Evolutionary conservation across 2,797 vertebrate genomes (phyloP), one percentile per base, ranked within the genome.

Genomic region (Arnoldichthys spilopterus): DNA sequence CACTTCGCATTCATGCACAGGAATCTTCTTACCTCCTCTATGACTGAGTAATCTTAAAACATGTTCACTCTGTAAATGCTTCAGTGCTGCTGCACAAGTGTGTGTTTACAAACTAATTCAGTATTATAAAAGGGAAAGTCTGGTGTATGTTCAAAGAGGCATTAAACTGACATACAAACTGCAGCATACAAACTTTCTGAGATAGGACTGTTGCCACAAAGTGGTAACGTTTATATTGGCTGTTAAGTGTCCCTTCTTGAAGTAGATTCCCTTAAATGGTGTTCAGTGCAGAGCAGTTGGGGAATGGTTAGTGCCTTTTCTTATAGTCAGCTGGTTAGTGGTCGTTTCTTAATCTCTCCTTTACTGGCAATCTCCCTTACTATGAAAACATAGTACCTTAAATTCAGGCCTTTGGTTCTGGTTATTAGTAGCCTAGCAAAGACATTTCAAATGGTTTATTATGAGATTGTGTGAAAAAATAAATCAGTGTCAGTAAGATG

Each of bases 221-320:
- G 74, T 79, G 68, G 22, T 72, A 75, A 78, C 54, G 26, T 80
- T 78, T 70, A 68, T 66, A 76, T 64, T 82, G 72, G 68, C 62
- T 78, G 26, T 68, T 7, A 16, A 37, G 62, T 28, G 74, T 78
- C 47, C 22, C 6, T 76, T 78, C 75, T 56, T 40, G 61, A 49
- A 56, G 74, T 54, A n/a, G 47, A 82, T 72, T 76, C 7, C 62
- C 67, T 63, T 49, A 64, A 43, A 73, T 77, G 73, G 67, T 76
- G 72, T 54, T 69, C 56, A 54, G 37, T 51, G 45, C 45, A 63
- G 54, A 62, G 72, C 66, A 80, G 66, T 63, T 8, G 16, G 32
- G 71, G 49, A 76, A 76, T 76, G 69, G 79, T 47, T 76, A 49
- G 68, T 24, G 26, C 59, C 58, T 45, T 26, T 34, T 71, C 68